A percentile compares a stretch with the other conserved stretches of the same genome.
Conservation (phyloP, 2,888 invertebrate species). For the Epicampocera succincta region DNA sequence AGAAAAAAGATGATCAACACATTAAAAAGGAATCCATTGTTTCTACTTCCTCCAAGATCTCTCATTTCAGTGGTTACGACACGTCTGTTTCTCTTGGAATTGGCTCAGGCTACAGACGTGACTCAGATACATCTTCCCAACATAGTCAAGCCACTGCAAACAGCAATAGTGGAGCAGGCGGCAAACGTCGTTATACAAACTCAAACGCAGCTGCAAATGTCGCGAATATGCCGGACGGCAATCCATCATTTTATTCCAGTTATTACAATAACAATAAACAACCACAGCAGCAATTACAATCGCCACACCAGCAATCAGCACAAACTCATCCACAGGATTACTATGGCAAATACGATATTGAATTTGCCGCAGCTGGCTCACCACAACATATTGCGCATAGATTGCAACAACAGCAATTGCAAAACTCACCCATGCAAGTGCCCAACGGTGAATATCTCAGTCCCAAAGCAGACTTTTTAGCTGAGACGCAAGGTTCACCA, state of each 20-base stretch:
- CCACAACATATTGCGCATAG: slow-evolving; percentile 70
- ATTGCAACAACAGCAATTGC: slow-evolving; percentile 71
- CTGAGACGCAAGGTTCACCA: slow-evolving; percentile 61
- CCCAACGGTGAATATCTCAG: slow-evolving; percentile 76
- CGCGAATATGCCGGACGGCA: slow-evolving; percentile 61
- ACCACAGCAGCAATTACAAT: slow-evolving; percentile 71
- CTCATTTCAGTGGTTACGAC: slow-evolving; percentile 79
- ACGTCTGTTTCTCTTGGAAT: slow-evolving; percentile 68
- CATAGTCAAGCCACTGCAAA: slow-evolving; percentile 71
- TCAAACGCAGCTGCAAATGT: slow-evolving; percentile 62
- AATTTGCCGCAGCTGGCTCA: slow-evolving; percentile 72
- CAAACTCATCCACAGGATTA: slow-evolving; percentile 76
- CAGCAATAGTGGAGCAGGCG: slow-evolving; percentile 72
- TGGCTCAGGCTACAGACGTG: slow-evolving; percentile 73
- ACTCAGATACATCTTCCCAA: slow-evolving; percentile 75
- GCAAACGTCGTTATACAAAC: slow-evolving; percentile 76
- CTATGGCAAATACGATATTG: slow-evolving; percentile 81
- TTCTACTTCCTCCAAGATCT: slow-evolving; percentile 80
- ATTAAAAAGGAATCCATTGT: slow-evolving; percentile 81
- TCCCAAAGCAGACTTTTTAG: slow-evolving; percentile 75
- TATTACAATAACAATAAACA: slow-evolving; percentile 68
- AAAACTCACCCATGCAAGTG: slow-evolving; percentile 70
- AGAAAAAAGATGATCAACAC: slow-evolving; percentile 81
- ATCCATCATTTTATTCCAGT: slow-evolving; percentile 38
- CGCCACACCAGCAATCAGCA: slow-evolving; percentile 70